A percentile compares a stretch with the other conserved stretches of the same genome.
Conservation (phyloP, 2,797 vertebrate genomes). For the Ceryle rudis region DNA sequence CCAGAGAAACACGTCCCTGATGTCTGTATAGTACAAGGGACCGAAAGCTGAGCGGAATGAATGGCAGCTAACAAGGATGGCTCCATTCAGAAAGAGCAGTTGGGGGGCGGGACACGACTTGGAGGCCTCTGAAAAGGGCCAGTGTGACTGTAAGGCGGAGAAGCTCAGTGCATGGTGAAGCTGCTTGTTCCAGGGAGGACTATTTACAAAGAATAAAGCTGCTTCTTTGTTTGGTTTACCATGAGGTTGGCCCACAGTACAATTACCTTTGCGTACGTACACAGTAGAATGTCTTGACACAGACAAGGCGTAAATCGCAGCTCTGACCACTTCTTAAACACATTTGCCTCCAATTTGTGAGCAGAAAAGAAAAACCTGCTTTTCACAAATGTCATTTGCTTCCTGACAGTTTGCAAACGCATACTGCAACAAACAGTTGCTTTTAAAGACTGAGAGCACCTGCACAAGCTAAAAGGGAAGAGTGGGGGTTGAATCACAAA, state of each 20-base stretch:
- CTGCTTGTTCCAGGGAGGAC: background rate
- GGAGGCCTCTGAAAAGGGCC: background rate
- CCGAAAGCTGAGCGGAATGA: background rate
- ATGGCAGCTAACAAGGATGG: background rate
- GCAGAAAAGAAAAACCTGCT: conserved; percentile 40
- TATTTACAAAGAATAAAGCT: background rate
- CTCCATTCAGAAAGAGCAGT: background rate
- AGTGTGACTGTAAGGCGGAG: background rate
- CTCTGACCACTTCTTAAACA: conserved; percentile 58
- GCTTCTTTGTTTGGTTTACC: background rate
- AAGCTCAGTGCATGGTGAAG: background rate
- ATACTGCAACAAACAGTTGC: conserved; percentile 55
- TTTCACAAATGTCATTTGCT: conserved; percentile 56
- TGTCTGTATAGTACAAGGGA: background rate
- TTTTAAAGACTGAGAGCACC: conserved; percentile 57
- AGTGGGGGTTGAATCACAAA: conserved; percentile 27
- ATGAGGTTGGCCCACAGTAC: background rate
- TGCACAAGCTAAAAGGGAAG: conserved; percentile 42
- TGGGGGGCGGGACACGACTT: rapidly evolving
- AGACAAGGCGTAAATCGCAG: background rate
- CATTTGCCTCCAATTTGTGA: conserved; percentile 45
- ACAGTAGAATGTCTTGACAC: background rate
- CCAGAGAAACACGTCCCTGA: background rate
- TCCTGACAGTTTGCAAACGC: conserved; percentile 67
- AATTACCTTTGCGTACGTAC: background rate